Percentiles rank a stretch among this genome's conserved stretches.
These are phyloP conservation scores for Spodoptera litura DNA, from an alignment of 1,140 invertebrate genomes.

Conservation along the genomic window DNA sequence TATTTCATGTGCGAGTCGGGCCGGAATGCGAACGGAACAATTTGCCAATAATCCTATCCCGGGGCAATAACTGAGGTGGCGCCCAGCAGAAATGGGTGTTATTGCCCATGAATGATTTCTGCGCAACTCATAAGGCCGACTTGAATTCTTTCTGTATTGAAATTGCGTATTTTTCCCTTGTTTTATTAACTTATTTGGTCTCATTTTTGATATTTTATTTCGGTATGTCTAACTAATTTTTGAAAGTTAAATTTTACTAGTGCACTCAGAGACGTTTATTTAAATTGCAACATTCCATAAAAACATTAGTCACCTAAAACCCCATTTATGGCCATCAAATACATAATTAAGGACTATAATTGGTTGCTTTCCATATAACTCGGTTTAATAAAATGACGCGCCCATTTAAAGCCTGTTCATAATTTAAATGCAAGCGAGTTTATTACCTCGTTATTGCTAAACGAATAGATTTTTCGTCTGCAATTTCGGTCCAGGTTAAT, in stretches of 20 bases:
- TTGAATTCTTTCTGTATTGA: slow-evolving; percentile 59
- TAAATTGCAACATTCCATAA: neutral
- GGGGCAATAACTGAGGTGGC: slow-evolving; percentile 71
- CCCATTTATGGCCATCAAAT: too few species aligned
- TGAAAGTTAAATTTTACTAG: neutral
- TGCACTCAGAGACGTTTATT: too few species aligned
- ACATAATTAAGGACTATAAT: neutral
- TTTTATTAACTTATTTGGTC: slow-evolving; percentile 37
- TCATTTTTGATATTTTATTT: slow-evolving; percentile 17
- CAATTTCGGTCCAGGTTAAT: slow-evolving; percentile 56
- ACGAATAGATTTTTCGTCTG: slow-evolving; percentile 48
- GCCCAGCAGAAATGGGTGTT: slow-evolving; percentile 70
- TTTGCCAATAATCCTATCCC: slow-evolving; percentile 77
- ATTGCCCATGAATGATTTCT: slow-evolving; percentile 72
- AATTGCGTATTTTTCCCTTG: slow-evolving; percentile 40
- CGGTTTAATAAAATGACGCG: slow-evolving; percentile 12
- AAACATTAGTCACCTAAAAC: too few species aligned
- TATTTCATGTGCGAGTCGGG: slow-evolving; percentile 67
- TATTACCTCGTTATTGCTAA: slow-evolving; percentile 25
- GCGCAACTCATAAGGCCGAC: slow-evolving; percentile 55
- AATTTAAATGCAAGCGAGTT: slow-evolving; percentile 19
- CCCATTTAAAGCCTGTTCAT: slow-evolving; percentile 21
- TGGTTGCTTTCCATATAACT: neutral
- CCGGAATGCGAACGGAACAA: slow-evolving; percentile 73
- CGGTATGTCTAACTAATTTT: neutral